Conservation (phyloP, 2,797 vertebrate genomes). For the Oryzias dopingdopingensis region DNA sequence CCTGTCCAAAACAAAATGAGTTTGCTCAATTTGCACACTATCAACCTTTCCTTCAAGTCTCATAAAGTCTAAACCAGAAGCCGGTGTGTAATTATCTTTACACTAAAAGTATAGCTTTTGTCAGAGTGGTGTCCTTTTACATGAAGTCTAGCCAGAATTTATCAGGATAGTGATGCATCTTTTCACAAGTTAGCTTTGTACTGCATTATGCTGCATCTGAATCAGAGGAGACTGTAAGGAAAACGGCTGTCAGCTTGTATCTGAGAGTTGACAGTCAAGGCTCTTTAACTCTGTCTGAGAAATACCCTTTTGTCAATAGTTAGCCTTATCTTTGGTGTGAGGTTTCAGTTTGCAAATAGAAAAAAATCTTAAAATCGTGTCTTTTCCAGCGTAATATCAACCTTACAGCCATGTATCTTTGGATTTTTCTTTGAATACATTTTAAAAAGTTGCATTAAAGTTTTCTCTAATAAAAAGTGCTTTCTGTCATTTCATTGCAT, state of each 20-base stretch:
- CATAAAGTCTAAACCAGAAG: background rate
- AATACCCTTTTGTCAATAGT: background rate
- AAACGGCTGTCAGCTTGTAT: slow-evolving; percentile 22
- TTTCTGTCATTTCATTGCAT: too few species aligned
- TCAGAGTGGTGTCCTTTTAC: slow-evolving; percentile 14
- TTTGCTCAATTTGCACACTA: background rate
- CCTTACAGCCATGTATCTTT: too few species aligned
- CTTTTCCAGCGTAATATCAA: background rate
- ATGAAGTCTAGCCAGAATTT: slow-evolving; percentile 26
- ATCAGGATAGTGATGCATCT: slow-evolving; percentile 25
- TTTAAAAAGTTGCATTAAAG: too few species aligned
- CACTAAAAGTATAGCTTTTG: background rate
- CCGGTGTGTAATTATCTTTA: background rate
- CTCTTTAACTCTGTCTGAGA: background rate
- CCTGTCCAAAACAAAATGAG: background rate
- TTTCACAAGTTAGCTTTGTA: slow-evolving; percentile 11
- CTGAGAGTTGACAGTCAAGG: slow-evolving; percentile 2
- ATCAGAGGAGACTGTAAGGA: slow-evolving; percentile 13
- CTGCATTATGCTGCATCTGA: slow-evolving; percentile 9
- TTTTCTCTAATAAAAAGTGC: too few species aligned
- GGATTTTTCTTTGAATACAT: too few species aligned
- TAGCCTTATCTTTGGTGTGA: too few species aligned
- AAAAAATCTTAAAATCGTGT: background rate
- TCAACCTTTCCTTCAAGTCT: background rate
- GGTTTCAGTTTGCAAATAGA: background rate